phyloP scores from a whole-genome alignment of 1,140 invertebrate species.

The Cyclina sinensis region DNA sequence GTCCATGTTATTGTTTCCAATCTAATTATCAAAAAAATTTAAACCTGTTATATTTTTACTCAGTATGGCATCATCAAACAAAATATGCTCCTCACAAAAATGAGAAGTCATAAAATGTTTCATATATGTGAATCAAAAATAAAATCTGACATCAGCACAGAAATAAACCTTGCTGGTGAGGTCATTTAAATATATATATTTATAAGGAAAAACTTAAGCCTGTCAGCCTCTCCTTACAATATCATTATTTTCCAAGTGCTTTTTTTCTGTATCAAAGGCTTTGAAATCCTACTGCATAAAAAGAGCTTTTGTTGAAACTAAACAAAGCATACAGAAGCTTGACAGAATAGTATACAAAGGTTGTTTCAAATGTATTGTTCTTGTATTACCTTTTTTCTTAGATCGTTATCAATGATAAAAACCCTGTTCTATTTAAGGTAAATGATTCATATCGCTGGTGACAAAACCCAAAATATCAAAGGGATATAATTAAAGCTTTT shows the following conservation, averaged over 20 bases:
- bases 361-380: background rate
- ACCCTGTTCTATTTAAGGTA: background rate
- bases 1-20: too few species aligned
- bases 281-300: background rate
- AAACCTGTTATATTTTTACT: too few species aligned
- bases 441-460: background rate
- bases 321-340: conserved; percentile 21
- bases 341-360: background rate
- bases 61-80: too few species aligned
- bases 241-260: too few species aligned
- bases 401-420: background rate
- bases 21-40: too few species aligned
- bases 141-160: background rate
- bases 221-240: too few species aligned
- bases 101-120: too few species aligned
- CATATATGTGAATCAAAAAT: too few species aligned
- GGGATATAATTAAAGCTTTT: background rate
- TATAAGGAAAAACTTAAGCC: too few species aligned
- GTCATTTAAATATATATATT: background rate
- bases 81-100: too few species aligned
- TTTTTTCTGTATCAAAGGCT: too few species aligned
- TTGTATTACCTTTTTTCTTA: background rate
- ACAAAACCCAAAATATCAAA: conserved; percentile 11
- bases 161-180: background rate
- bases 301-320: background rate